These are phyloP conservation scores for Tachina lurida DNA, from an alignment of 2,888 invertebrate genomes.

Conservation along the genomic window DNA sequence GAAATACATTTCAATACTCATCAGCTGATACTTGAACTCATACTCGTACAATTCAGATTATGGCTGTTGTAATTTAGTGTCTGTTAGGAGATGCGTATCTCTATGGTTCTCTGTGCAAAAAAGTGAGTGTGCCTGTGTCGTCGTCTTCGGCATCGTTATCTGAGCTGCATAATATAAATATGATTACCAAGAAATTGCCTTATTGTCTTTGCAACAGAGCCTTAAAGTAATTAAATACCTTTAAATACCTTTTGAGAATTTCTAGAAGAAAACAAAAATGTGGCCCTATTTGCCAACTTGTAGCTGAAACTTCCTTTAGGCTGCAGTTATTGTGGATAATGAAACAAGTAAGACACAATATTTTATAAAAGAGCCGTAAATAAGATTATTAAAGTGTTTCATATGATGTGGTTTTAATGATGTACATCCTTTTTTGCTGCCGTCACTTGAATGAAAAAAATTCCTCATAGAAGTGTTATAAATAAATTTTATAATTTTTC, in stretches of 20 bases:
- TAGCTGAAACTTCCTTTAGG: slow-evolving; percentile 24
- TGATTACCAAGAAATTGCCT: slow-evolving; percentile 64
- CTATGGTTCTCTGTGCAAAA: background rate
- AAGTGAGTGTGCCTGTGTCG: background rate
- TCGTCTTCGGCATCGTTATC: slow-evolving; percentile 51
- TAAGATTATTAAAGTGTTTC: slow-evolving; percentile 22
- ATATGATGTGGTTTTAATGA: slow-evolving; percentile 19
- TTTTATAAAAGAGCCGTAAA: background rate
- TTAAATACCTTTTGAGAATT: slow-evolving; percentile 51
- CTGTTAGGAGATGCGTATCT: slow-evolving; percentile 46
- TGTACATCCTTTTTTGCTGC: slow-evolving; percentile 13
- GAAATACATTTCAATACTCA: slow-evolving; percentile 46
- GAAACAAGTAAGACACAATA: background rate
- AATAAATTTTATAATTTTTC: background rate
- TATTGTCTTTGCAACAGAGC: slow-evolving; percentile 23
- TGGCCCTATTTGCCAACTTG: background rate
- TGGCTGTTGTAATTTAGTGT: slow-evolving; percentile 22
- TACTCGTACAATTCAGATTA: slow-evolving; percentile 50
- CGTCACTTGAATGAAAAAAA: background rate
- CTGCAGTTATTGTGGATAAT: background rate
- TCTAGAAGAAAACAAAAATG: slow-evolving; percentile 22
- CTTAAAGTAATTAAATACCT: slow-evolving; percentile 60
- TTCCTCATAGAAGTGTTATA: background rate
- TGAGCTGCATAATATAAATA: slow-evolving; percentile 58
- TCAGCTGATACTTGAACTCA: slow-evolving; percentile 47